Evolutionary conservation across 2,113 vertebrate genomes (phyloP).

Genomic region (Dinomys branickii): DNA sequence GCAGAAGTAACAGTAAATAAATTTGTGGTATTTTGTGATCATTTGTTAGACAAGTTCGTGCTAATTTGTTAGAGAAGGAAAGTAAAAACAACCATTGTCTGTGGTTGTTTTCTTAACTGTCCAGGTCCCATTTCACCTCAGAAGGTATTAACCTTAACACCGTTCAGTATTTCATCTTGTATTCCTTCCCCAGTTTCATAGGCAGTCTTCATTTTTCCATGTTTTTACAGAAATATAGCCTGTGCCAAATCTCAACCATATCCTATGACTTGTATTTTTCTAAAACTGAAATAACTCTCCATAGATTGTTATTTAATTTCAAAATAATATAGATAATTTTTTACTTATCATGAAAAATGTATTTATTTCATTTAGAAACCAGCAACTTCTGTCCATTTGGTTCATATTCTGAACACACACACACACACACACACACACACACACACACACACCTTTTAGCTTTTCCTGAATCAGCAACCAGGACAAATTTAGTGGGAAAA

Average conservation of each 20-base stretch:
- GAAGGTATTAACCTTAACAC: neutral
- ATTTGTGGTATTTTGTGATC: neutral
- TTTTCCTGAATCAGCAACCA: neutral
- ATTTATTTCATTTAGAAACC: neutral
- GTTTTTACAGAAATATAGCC: neutral
- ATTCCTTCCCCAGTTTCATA: neutral
- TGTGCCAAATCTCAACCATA: neutral
- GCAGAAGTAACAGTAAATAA: neutral
- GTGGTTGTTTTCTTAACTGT: neutral
- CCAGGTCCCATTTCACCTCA: neutral
- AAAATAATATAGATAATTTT: neutral
- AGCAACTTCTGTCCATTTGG: neutral
- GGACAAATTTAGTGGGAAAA: neutral
- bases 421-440: no score
- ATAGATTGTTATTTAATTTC: neutral
- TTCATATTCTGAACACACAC: neutral
- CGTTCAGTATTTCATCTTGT: neutral
- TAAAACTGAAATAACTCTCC: neutral
- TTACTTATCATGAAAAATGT: neutral
- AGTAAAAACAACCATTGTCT: neutral
- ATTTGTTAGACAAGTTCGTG: neutral
- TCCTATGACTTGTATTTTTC: neutral
- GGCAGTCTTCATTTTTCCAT: neutral
- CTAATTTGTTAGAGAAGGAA: slow-evolving; percentile 9
- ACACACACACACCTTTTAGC: neutral